Evolutionary conservation across 92 coral and sea anemone species (phyloP).

Genomic region (Zoanthus solanderi): DNA sequence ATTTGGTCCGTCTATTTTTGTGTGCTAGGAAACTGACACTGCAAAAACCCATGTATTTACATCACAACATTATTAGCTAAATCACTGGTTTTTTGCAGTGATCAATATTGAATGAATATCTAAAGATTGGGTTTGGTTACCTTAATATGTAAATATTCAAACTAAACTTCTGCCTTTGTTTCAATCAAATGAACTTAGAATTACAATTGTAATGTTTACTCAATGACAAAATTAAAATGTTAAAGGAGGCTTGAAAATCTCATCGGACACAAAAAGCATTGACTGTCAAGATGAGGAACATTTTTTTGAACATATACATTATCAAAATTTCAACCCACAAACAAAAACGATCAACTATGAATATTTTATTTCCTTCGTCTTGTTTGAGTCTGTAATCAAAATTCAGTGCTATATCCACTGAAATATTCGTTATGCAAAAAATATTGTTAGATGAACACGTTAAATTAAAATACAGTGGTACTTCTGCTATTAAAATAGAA

Average conservation of each 20-base stretch:
- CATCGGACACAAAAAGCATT: neutral
- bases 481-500: neutral
- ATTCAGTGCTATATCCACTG: neutral
- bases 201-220: constrained; percentile 1
- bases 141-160: neutral
- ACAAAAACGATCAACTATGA: constrained; percentile 21
- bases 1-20: neutral
- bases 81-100: constrained; percentile 20
- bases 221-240: neutral
- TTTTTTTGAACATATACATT: neutral
- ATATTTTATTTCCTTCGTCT: constrained; percentile 36
- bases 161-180: constrained; percentile 3
- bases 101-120: constrained; percentile 41
- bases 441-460: neutral
- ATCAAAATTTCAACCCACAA: constrained; percentile 14
- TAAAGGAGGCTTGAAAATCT: neutral
- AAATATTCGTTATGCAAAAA: neutral
- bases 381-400: constrained; percentile 4
- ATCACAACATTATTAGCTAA: constrained; percentile 3
- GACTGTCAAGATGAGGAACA: neutral
- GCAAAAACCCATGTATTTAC: neutral
- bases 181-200: neutral
- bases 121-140: constrained; percentile 12
- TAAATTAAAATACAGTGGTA: neutral
- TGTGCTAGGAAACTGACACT: neutral